Evolutionary conservation across 2,797 vertebrate genomes (phyloP), one percentile per base, ranked within the genome.

Genomic region (Chiloscyllium punctatum): DNA sequence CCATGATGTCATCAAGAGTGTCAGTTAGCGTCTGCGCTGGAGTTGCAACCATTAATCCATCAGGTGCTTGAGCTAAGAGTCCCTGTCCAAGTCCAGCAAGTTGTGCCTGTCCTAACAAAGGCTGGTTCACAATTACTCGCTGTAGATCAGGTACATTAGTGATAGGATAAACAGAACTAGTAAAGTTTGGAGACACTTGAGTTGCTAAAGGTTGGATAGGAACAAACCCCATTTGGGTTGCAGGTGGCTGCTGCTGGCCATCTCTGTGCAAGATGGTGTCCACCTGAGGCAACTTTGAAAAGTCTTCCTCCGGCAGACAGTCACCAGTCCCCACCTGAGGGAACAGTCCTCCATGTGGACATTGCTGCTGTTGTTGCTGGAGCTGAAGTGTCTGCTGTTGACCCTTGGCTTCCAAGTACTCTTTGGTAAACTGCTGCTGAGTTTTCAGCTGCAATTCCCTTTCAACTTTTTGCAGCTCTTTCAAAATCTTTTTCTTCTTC

Each of bases 391-490:
- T 68, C 91, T 92, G 95, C 71, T 98, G 99, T 97, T 99, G 98
- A 97, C 98, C 98, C 98, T 99, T 99, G 97, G 99, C 98, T 98
- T 99, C 99, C 99, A 99, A 98, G 98, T 99, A 99, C 98, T 99
- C 99, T 99, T 99, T 99, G 99, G 98, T 99, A 98, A 99, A 99
- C 97, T 99, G 99, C 98, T 99, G 99, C 96, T 99, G 99, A 96
- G 99, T 99, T 98, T 99, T 99, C 97, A 99, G 98, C 98, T 99
- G 99, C 97, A 99, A 98, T 97, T 99, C 99, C 97, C 99, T 98
- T 97, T 99, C 99, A 96, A 99, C 99, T 97, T 99, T 99, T 98
- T 99, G 99, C 96, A 99, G 98, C 97, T 99, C 99, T 98, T 99
- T 99, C 97, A 99, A 97, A 97, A 99, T 99, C 98, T 99, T 99